Evolutionary conservation across 2,113 vertebrate species (phyloP), one percentile per base, ranked within the genome.

Genomic region (Eleginops maclovinus): DNA sequence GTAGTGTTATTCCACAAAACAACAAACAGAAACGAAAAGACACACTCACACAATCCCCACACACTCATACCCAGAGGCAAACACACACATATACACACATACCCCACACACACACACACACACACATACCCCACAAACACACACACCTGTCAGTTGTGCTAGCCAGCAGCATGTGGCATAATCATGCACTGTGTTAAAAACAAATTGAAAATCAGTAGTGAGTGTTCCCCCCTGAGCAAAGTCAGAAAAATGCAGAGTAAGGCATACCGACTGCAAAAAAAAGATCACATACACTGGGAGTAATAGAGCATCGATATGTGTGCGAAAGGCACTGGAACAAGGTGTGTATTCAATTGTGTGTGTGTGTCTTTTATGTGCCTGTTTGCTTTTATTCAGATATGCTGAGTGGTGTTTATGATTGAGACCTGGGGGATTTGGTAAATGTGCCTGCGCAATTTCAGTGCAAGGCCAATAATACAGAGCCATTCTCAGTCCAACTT

Each of bases 151-250:
- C 72, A 69, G 79, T 54, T 51, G 66, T 50, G 55, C 50, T 54
- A 69, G 81, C 75, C 84, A 89, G 40, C 77, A 83, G 81, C 58
- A 68, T 62, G 61, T 75, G 86, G 76, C 85, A 89, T 87, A 91
- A 89, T 91, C 83, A 88, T 82, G 86, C 73, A 86, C 78, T 88
- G 73, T 89, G 85, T 85, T 87, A 86, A 84, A 92, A 86, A 84
- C 83, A 93, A 93, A 93, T 92, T 92, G 88, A 93, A 94, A 94
- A 93, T 92, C 89, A 91, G 81, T 77, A 65, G 65, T 60, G 81
- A 92, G 85, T 83, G 78, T 92, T 89, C 64, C 82, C 77, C 79
- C 77, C 66, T 61, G 88, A 86, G 88, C 79, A 83, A 83, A 81
- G 74, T 72, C 9, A 28, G 49, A 83, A 84, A 93, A 91, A 89